These are phyloP conservation scores for Atractosteus spatula DNA, from an alignment of 2,113 vertebrate species.

Conservation along the genomic window DNA sequence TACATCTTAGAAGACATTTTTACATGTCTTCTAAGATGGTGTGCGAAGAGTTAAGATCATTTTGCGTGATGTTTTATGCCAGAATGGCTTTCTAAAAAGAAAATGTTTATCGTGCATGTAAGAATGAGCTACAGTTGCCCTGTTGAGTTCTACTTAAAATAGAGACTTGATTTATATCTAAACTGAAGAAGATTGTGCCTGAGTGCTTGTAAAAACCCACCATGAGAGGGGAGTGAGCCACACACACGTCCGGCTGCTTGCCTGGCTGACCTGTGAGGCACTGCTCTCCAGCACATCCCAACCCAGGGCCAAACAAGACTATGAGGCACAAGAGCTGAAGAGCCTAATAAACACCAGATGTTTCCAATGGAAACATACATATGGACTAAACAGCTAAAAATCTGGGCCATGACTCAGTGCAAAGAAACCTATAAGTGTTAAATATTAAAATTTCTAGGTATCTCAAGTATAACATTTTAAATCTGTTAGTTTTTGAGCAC, in stretches of 20 bases:
- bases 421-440: too few species aligned
- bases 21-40: too few species aligned
- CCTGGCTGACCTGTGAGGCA: neutral
- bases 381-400: constrained; percentile 46
- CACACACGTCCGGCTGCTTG: constrained; percentile 42
- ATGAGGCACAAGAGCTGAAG: constrained; percentile 55
- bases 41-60: too few species aligned
- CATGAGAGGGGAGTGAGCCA: constrained; percentile 4
- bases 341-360: constrained; percentile 74
- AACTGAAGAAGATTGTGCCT: neutral
- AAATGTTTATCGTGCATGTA: too few species aligned
- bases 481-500: too few species aligned
- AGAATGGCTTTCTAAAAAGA: too few species aligned
- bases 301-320: constrained; percentile 58
- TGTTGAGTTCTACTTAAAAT: neutral
- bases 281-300: constrained; percentile 41
- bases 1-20: too few species aligned
- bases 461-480: too few species aligned
- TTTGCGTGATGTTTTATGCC: too few species aligned
- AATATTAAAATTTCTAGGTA: too few species aligned
- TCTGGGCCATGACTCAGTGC: too few species aligned
- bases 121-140: too few species aligned
- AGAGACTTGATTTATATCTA: constrained; percentile 9
- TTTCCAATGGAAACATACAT: constrained; percentile 64
- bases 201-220: constrained; percentile 7